Conservation (phyloP, 1,140 invertebrate species). For the Ips typographus region DNA sequence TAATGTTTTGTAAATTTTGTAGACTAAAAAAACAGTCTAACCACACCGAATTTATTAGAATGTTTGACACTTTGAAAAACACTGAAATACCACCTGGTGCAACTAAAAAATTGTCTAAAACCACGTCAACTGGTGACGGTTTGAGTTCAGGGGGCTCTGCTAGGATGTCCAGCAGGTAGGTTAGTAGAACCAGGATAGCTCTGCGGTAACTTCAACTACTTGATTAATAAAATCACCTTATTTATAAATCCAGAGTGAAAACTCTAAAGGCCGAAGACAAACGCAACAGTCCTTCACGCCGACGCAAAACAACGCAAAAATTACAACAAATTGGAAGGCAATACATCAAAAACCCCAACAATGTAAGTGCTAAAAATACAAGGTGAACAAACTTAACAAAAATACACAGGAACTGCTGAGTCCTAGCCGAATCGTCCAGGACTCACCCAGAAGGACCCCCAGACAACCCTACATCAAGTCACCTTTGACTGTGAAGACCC, state of each 20-base stretch:
- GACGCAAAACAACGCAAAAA: slow-evolving; percentile 36
- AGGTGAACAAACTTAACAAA: not conserved
- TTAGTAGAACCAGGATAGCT: not conserved
- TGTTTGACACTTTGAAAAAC: slow-evolving; percentile 60
- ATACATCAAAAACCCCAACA: slow-evolving; percentile 30
- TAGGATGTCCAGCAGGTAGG: slow-evolving; percentile 10
- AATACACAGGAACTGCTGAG: not conserved
- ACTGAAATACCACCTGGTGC: slow-evolving; percentile 32
- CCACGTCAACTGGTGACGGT: too few species aligned
- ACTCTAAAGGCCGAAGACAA: slow-evolving; percentile 34
- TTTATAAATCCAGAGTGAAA: slow-evolving; percentile 39
- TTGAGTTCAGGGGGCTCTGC: slow-evolving; percentile 9
- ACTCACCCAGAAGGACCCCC: not conserved
- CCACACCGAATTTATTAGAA: slow-evolving; percentile 38
- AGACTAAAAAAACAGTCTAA: too few species aligned
- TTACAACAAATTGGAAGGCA: slow-evolving; percentile 32
- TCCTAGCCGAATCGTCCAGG: not conserved
- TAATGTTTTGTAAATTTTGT: not conserved
- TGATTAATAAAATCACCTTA: too few species aligned
- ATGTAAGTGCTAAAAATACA: slow-evolving; percentile 1
- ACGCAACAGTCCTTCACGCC: slow-evolving; percentile 43
- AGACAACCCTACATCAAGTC: slow-evolving; percentile 8
- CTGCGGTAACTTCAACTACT: too few species aligned
- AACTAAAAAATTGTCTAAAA: not conserved
- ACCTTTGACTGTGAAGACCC: slow-evolving; percentile 21